Conservation (phyloP, 2,113 vertebrate species). For the Drymodes brunneopygia region DNA sequence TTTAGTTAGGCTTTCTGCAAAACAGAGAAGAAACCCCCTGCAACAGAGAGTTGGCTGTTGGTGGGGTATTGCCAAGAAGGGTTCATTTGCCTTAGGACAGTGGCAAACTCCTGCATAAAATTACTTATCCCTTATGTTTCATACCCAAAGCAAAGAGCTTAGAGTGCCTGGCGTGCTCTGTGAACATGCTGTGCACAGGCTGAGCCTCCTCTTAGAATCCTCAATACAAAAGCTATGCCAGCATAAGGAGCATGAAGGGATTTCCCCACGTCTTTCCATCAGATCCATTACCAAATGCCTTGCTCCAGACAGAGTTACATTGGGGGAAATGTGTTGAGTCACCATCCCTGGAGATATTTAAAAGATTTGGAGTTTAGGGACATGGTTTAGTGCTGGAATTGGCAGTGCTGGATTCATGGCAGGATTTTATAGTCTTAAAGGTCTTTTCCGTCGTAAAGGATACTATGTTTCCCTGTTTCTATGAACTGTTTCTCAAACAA, state of each 20-base stretch:
- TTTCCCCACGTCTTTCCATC: not conserved
- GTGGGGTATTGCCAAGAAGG: not conserved
- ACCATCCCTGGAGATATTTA: not conserved
- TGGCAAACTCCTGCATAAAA: not conserved
- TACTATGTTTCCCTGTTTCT: not conserved
- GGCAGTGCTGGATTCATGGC: not conserved
- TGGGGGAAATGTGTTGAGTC: not conserved
- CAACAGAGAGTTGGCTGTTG: fast-evolving
- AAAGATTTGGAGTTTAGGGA: not conserved
- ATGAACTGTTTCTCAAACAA: not conserved
- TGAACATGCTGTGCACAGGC: not conserved
- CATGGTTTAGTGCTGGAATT: not conserved
- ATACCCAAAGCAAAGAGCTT: not conserved
- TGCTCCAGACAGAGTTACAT: not conserved
- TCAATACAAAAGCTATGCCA: not conserved
- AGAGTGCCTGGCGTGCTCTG: not conserved
- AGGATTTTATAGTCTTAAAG: not conserved
- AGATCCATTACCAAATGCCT: not conserved
- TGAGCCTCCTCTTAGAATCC: not conserved
- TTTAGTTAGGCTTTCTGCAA: not conserved
- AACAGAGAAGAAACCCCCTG: not conserved
- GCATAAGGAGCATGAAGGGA: not conserved
- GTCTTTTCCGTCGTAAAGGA: not conserved
- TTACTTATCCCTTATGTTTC: fast-evolving
- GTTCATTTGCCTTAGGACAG: not conserved